These are phyloP conservation scores for Orchestia grillus DNA, from an alignment of 1,140 invertebrate species.

Conservation along the genomic window DNA sequence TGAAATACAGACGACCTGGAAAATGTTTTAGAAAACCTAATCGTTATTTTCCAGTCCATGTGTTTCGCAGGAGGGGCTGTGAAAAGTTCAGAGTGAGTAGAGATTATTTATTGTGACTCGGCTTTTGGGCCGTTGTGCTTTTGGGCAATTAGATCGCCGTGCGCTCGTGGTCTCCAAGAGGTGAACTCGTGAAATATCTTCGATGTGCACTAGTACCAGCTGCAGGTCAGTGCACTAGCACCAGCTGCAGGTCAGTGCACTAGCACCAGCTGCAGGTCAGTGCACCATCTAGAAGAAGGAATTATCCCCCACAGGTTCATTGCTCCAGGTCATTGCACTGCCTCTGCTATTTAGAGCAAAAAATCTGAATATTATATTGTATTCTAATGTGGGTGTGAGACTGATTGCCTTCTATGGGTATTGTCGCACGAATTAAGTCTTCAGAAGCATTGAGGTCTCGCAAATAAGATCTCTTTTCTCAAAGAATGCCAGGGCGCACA, in stretches of 20 bases:
- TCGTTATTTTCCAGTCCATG: too few species aligned
- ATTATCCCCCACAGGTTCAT: neutral
- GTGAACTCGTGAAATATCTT: neutral
- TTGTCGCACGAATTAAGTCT: slow-evolving; percentile 11
- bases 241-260: neutral
- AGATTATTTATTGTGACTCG: too few species aligned
- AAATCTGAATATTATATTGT: slow-evolving; percentile 14
- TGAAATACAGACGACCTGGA: too few species aligned
- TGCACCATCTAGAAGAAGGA: neutral
- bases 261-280: neutral
- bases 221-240: neutral
- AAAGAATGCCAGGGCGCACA: neutral
- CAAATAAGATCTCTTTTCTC: neutral
- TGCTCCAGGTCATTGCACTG: neutral
- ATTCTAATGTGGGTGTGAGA: slow-evolving; percentile 16
- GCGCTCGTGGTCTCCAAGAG: too few species aligned
- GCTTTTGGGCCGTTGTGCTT: too few species aligned
- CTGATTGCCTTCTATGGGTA: slow-evolving; percentile 41
- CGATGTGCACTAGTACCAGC: neutral
- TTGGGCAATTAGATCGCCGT: too few species aligned
- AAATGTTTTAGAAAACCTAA: too few species aligned
- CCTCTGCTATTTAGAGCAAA: neutral
- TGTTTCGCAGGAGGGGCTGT: too few species aligned
- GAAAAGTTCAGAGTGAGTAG: too few species aligned
- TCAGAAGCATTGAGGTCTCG: slow-evolving; percentile 30